phyloP scores from a whole-genome alignment of 2,888 invertebrate genomes.

The Dynastes tityus region DNA sequence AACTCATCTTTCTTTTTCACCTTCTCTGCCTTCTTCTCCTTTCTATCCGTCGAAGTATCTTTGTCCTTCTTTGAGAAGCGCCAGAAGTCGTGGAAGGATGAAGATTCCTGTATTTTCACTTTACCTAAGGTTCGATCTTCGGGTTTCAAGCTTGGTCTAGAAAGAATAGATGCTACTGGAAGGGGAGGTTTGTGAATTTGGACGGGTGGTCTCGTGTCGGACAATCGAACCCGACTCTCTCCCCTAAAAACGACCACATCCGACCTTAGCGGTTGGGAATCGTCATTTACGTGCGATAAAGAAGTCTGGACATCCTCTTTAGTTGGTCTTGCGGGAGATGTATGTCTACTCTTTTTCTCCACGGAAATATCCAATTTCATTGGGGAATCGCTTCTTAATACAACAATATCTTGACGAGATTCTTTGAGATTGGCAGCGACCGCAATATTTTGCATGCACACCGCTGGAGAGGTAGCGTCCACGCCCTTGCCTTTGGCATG shows the following conservation, averaged over 20 bases:
- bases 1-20: background rate
- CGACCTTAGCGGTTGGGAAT: background rate
- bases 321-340: background rate
- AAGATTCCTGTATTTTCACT: background rate
- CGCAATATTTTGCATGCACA: background rate
- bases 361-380: background rate
- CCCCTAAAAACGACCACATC: background rate
- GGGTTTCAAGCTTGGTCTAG: slow-evolving; percentile 10
- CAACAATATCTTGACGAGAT: slow-evolving; percentile 9
- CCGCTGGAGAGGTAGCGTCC: slow-evolving; percentile 8
- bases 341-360: background rate
- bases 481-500: slow-evolving; percentile 1
- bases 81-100: slow-evolving; percentile 15
- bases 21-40: background rate
- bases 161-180: background rate
- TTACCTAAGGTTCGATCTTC: background rate
- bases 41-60: background rate
- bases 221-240: background rate
- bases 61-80: background rate
- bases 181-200: background rate
- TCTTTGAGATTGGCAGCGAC: slow-evolving; percentile 9
- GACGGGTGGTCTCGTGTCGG: background rate
- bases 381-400: background rate
- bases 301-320: background rate
- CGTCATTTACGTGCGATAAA: background rate